phyloP scores from a whole-genome alignment of 2,113 vertebrate species.

The Sinosuthora webbiana region DNA sequence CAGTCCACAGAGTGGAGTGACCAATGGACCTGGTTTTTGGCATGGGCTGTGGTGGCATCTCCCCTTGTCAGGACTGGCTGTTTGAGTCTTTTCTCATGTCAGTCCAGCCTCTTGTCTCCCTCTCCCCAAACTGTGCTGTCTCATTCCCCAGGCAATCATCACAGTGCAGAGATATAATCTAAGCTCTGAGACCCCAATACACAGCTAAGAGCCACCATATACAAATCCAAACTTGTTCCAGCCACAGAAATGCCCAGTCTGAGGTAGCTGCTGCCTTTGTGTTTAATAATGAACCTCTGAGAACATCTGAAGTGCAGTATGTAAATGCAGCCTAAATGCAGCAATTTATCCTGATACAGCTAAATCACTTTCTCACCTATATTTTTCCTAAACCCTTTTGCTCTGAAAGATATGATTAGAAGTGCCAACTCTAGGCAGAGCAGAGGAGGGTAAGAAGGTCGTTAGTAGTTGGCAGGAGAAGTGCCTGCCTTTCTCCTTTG shows the following conservation, averaged over 20 bases:
- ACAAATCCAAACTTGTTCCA: background rate
- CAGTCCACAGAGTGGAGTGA: background rate
- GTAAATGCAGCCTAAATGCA: background rate
- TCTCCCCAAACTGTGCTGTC: background rate
- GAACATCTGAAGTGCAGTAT: background rate
- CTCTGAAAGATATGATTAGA: background rate
- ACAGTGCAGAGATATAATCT: background rate
- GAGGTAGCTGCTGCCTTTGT: background rate
- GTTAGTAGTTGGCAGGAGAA: background rate
- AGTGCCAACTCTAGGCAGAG: background rate
- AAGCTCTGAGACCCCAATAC: background rate
- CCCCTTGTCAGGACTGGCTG: rapidly evolving
- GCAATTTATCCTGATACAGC: background rate
- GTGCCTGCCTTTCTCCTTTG: background rate
- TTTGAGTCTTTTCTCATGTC: background rate
- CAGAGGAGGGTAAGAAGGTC: background rate
- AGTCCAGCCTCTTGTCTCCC: background rate
- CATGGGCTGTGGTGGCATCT: background rate
- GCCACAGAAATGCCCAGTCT: background rate
- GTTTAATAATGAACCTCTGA: background rate
- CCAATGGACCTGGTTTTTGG: rapidly evolving
- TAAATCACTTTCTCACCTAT: background rate
- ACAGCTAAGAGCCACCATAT: background rate
- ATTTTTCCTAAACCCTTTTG: background rate
- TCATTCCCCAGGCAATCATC: background rate